These are phyloP conservation scores for Nerophis lumbriciformis DNA, from an alignment of 2,113 vertebrate genomes.

Conservation along the genomic window DNA sequence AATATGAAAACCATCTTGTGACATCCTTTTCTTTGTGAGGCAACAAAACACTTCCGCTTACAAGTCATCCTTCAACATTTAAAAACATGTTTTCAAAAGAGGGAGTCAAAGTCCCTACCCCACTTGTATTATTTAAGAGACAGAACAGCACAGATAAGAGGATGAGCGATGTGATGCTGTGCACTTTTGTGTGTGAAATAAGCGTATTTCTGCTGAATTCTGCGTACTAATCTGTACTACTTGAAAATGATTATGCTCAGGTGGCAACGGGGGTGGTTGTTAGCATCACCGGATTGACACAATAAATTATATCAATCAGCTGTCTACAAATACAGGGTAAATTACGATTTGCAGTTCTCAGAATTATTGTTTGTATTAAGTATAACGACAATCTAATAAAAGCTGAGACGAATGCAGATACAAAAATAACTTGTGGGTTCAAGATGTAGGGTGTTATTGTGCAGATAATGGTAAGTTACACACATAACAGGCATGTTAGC, in stretches of 20 bases:
- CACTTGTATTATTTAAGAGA: slow-evolving; percentile 53
- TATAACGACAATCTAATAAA: no score
- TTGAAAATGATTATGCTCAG: background rate
- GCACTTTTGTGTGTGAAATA: slow-evolving; percentile 33
- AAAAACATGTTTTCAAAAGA: slow-evolving; percentile 64
- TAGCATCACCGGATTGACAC: background rate
- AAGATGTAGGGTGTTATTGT: no score
- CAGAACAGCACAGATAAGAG: slow-evolving; percentile 42
- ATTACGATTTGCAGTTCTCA: no score
- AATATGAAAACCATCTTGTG: slow-evolving; percentile 35
- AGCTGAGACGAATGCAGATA: no score
- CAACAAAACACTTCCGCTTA: slow-evolving; percentile 66
- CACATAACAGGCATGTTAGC: no score
- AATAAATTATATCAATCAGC: background rate
- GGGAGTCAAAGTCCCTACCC: slow-evolving; percentile 60
- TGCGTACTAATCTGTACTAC: slow-evolving; percentile 26
- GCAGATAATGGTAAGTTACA: no score
- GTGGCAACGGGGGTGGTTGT: background rate
- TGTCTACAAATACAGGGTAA: no score
- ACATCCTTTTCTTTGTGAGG: slow-evolving; percentile 36
- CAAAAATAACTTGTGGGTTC: no score
- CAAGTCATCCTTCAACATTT: slow-evolving; percentile 67
- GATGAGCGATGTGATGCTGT: slow-evolving; percentile 34
- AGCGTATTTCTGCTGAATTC: slow-evolving; percentile 17
- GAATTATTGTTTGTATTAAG: no score